phyloP scores from a whole-genome alignment of 2,888 invertebrate genomes.

The Protula sp. region DNA sequence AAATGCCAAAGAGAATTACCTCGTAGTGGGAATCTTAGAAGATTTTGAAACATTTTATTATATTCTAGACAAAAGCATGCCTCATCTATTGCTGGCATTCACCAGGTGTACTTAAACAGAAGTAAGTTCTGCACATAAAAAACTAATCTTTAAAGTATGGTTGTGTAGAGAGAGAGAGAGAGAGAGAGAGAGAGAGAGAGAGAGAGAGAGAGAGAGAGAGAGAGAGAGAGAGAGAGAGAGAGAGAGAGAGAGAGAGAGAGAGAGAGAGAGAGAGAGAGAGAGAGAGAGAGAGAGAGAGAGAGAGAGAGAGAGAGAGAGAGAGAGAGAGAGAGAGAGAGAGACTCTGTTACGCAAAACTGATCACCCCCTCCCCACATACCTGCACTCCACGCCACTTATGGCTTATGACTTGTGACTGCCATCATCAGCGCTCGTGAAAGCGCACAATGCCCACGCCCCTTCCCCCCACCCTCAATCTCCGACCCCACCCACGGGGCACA shows the following conservation, averaged over 20 bases:
- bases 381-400: neutral
- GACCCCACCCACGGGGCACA: too few relatives aligned
- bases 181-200: neutral
- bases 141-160: neutral
- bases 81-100: too few relatives aligned
- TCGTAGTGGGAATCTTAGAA: too few relatives aligned
- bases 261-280: neutral
- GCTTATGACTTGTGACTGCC: neutral
- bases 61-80: too few relatives aligned
- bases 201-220: slow-evolving; percentile 1
- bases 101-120: neutral
- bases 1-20: too few relatives aligned
- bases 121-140: neutral
- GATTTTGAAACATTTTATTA: too few relatives aligned
- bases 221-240: too few relatives aligned
- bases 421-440: neutral
- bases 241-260: too few relatives aligned
- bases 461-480: too few relatives aligned
- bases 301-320: neutral
- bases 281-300: neutral
- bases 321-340: neutral
- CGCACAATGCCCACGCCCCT: too few relatives aligned
- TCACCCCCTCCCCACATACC: neutral
- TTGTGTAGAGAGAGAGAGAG: neutral
- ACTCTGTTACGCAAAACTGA: neutral